Percentiles rank a stretch among this genome's conserved stretches.
phyloP scores from a whole-genome alignment of 2,888 invertebrate species.

The Hirtodrosophila duncani region DNA sequence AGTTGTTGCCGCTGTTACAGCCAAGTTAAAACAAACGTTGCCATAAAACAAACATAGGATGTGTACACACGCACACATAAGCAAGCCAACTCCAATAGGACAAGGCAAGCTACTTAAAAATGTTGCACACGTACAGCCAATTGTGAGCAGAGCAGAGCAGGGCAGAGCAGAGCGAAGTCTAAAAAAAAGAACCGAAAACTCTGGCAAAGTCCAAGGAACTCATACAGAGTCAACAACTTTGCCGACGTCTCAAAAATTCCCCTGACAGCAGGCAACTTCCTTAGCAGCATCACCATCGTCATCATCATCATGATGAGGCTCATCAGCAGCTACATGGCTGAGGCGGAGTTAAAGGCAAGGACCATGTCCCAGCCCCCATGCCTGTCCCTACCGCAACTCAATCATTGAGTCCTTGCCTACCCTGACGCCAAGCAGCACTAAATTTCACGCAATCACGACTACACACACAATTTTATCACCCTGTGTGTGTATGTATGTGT shows the following conservation, averaged over 20 bases:
- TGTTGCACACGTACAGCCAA: conserved; percentile 71
- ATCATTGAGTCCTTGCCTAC: conserved; percentile 22
- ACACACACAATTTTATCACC: conserved; percentile 30
- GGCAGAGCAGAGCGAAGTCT: conserved; percentile 17
- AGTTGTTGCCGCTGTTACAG: too few species aligned
- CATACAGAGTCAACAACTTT: conserved; percentile 57
- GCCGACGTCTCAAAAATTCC: conserved; percentile 47
- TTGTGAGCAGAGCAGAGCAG: conserved; percentile 44
- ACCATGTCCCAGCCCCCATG: too few species aligned
- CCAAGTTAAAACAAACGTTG: conserved; percentile 54
- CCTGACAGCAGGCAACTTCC: conserved; percentile 55
- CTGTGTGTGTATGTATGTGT: conserved; percentile 14
- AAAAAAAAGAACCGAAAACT: conserved; percentile 28
- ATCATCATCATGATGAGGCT: conserved; percentile 44
- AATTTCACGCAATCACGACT: conserved; percentile 71
- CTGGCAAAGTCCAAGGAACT: background rate
- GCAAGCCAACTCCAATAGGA: conserved; percentile 5
- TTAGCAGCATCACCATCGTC: conserved; percentile 33
- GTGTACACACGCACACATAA: conserved; percentile 1
- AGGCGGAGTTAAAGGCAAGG: too few species aligned
- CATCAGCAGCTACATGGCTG: conserved; percentile 60
- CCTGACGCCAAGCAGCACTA: conserved; percentile 48
- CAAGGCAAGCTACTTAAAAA: conserved; percentile 64
- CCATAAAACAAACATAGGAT: conserved; percentile 53
- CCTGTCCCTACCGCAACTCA: conserved; percentile 24